phyloP scores from a whole-genome alignment of 2,113 vertebrate species.

The Mirounga angustirostris region DNA sequence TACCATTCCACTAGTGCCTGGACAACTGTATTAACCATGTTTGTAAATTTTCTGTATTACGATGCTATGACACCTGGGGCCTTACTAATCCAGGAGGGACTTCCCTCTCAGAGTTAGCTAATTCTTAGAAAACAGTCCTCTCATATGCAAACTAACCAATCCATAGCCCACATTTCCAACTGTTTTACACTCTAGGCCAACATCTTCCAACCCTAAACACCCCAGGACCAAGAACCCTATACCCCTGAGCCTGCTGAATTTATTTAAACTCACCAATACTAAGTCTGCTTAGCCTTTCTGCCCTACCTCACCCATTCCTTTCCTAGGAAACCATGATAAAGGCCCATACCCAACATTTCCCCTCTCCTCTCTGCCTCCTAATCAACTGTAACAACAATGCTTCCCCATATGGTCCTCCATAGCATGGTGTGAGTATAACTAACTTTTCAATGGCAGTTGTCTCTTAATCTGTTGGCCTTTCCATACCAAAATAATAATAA shows the following conservation, averaged over 20 bases:
- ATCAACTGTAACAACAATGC: neutral
- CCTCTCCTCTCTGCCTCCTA: neutral
- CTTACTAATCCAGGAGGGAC: neutral
- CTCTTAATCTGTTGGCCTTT: neutral
- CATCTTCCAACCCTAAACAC: neutral
- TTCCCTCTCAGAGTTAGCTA: neutral
- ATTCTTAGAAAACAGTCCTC: neutral
- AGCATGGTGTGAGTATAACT: neutral
- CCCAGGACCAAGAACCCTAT: neutral
- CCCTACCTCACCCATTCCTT: neutral
- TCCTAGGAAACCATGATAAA: neutral
- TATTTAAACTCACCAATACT: neutral
- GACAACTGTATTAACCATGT: neutral
- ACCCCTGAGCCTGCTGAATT: neutral
- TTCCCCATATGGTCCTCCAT: neutral
- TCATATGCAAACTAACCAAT: neutral
- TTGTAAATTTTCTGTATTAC: neutral
- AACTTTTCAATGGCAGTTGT: neutral
- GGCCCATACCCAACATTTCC: neutral
- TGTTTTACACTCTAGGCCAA: neutral
- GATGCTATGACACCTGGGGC: neutral
- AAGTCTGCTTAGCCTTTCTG: neutral
- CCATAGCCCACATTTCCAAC: neutral
- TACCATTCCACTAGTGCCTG: neutral
- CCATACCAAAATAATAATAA: neutral